Evolutionary conservation across 2,113 vertebrate species (phyloP).

Genomic region (Copsychus sechellarum): DNA sequence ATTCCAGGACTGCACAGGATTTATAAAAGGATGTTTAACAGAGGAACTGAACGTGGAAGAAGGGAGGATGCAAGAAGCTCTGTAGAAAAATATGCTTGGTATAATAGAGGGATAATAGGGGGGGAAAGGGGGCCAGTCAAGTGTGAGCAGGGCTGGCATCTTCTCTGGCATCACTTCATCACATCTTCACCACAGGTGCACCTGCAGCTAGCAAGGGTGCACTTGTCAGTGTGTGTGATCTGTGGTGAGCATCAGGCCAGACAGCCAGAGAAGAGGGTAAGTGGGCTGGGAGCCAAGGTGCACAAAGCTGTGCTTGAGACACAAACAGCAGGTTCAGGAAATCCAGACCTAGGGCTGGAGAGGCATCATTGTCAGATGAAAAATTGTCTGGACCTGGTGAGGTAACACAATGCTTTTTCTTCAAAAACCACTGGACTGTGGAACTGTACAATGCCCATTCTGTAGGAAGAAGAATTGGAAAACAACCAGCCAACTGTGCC

Average conservation of each 20-base stretch:
- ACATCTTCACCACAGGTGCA: neutral
- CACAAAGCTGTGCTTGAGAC: neutral
- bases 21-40: neutral
- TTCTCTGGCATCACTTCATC: neutral
- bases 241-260: neutral
- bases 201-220: neutral
- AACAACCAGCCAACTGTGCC: neutral
- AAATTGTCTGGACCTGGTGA: neutral
- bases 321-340: neutral
- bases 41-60: neutral
- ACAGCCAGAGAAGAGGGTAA: neutral
- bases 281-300: neutral
- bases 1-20: neutral
- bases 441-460: neutral
- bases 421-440: neutral
- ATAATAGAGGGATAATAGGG: neutral
- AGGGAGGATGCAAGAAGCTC: neutral
- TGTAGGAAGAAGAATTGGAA: neutral
- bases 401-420: neutral
- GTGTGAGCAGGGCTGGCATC: fast-evolving
- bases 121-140: fast-evolving
- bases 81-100: neutral
- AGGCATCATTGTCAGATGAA: neutral
- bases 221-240: fast-evolving
- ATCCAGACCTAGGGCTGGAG: neutral